Evolutionary conservation across 1,140 invertebrate species (phyloP), one percentile per base, ranked within the genome.

Genomic region (Zaprionus nigranus): DNA sequence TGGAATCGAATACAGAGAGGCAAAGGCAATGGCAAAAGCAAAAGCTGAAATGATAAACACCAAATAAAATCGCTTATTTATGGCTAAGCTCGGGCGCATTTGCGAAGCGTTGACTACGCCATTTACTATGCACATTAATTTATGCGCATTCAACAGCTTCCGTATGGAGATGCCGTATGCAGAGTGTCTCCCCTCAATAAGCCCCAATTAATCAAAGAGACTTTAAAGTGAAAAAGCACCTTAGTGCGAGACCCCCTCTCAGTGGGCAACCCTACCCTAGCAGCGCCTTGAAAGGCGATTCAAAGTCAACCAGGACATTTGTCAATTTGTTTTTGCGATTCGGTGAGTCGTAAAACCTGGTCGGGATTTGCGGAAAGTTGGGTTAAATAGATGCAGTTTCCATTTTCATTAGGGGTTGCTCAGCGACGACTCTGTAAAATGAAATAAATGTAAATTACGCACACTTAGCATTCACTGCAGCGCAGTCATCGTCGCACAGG

Each of bases 21-120:
- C 34, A 40, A 65, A 28, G 26, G 15, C 6, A n/a, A 4, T 24
- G 24, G 13, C 17, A 13, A 28, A 61, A 5, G 24, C 74, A 81
- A 81, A 73, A 79, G 57, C 60, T 73, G 54, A 59, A 84, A 84
- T 87, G 74, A 84, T 88, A 69, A 88, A 90, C 80, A 69, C 81
- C 66, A 84, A 90, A 87, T 87, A 87, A 87, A 87, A 81, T 87
- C 84, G 81, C 67, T 57, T 75, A 88, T 88, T 84, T 88, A 87
- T 82, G 64, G 56, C 61, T 60, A 57, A 75, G 20, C 70, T 67
- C 60, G 80, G 63, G 65, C 57, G 72, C 76, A 78, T 78, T 77
- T 62, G 63, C 36, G 43, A 68, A 79, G 70, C 85, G 79, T 72
- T 82, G 83, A 82, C 75, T 87, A 74, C 62, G 63, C 77, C 74